Evolutionary conservation across 2,888 invertebrate genomes (phyloP).

Genomic region (Caenorhabditis imperialis): DNA sequence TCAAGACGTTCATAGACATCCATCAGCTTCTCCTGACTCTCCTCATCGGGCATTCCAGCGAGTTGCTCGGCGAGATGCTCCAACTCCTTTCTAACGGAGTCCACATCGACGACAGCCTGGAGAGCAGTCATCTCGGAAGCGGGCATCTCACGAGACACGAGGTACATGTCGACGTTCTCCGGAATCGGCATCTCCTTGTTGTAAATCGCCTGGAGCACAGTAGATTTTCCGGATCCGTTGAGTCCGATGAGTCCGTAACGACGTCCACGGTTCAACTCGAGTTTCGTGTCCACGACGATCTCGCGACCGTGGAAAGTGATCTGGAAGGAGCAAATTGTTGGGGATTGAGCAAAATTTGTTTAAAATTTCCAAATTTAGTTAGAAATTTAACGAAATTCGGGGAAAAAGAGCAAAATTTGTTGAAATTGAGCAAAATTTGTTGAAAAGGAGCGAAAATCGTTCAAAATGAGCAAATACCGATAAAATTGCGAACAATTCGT

Average conservation of each 20-base stretch:
- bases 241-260: conserved; percentile 95
- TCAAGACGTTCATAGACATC: conserved; percentile 97
- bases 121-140: conserved; percentile 97
- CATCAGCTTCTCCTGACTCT: conserved; percentile 94
- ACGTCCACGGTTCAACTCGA: conserved; percentile 96
- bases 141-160: conserved; percentile 90
- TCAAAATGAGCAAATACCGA: no score
- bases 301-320: conserved; percentile 98
- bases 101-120: conserved; percentile 95
- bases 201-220: conserved; percentile 90
- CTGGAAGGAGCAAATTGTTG: no score
- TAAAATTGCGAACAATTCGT: no score
- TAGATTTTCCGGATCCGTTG: conserved; percentile 98
- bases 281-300: conserved; percentile 92
- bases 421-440: no score
- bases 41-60: conserved; percentile 89
- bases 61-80: conserved; percentile 93
- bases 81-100: conserved; percentile 90
- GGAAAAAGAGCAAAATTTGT: no score
- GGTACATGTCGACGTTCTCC: conserved; percentile 96
- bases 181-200: conserved; percentile 95
- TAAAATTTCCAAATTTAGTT: no score
- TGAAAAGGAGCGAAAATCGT: no score
- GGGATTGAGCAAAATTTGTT: no score
- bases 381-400: no score